These are phyloP conservation scores for Psophia crepitans DNA, from an alignment of 2,113 vertebrate species.

Conservation along the genomic window DNA sequence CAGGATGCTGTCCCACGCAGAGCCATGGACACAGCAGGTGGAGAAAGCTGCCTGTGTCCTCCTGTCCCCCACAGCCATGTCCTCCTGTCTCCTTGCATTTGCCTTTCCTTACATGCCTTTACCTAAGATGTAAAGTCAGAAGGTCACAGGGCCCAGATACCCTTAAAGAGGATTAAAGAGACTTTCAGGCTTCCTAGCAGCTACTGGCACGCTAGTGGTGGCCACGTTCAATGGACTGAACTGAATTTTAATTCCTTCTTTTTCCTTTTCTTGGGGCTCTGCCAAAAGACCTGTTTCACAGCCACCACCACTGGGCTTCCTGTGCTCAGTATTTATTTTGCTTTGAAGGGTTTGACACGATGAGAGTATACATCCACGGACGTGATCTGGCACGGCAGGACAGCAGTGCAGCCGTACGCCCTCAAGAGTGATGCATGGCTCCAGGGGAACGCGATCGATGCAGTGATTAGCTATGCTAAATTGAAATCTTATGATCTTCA, in stretches of 20 bases:
- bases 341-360: not conserved
- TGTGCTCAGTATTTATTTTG: not conserved
- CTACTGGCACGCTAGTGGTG: not conserved
- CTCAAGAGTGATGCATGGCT: not conserved
- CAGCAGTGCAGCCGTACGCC: not conserved
- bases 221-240: accelerated
- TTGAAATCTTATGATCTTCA: conserved; percentile 32
- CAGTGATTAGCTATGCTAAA: not conserved
- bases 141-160: not conserved
- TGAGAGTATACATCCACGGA: not conserved
- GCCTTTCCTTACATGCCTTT: not conserved
- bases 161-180: not conserved
- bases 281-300: not conserved
- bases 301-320: accelerated
- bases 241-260: not conserved
- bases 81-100: not conserved
- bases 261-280: not conserved
- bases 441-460: not conserved
- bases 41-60: not conserved
- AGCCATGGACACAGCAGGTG: not conserved
- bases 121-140: not conserved
- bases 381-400: not conserved
- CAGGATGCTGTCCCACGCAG: accelerated
- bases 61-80: not conserved
- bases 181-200: not conserved